Conservation (phyloP, 2,797 vertebrate genomes). For the Spinibarbus caldwelli region DNA sequence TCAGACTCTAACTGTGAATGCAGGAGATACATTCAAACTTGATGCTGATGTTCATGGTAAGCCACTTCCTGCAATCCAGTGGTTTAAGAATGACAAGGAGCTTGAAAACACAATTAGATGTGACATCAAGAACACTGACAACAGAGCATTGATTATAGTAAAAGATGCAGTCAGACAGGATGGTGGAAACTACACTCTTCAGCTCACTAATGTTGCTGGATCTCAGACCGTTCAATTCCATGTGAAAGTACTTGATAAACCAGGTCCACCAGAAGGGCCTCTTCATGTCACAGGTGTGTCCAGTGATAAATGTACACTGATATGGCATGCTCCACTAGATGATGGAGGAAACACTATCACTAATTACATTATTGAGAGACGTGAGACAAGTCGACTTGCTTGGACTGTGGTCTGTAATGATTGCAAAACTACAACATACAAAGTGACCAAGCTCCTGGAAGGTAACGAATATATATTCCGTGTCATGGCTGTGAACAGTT, state of each 20-base stretch:
- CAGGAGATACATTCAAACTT: conserved; percentile 92
- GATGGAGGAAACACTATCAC: conserved; percentile 93
- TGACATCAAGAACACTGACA: conserved; percentile 93
- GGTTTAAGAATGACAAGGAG: conserved; percentile 92
- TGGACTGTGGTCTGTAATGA: conserved; percentile 92
- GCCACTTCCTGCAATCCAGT: conserved; percentile 90
- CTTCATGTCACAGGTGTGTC: conserved; percentile 90
- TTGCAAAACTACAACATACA: conserved; percentile 85
- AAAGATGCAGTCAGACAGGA: conserved; percentile 93
- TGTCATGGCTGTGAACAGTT: conserved; percentile 94
- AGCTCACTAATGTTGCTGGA: conserved; percentile 90
- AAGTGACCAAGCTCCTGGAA: conserved; percentile 95
- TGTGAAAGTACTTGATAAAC: conserved; percentile 91
- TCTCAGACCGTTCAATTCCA: conserved; percentile 89
- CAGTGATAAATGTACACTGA: conserved; percentile 90
- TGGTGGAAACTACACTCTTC: conserved; percentile 89
- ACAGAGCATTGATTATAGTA: conserved; percentile 87
- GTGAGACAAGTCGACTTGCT: conserved; percentile 95
- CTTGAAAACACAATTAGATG: conserved; percentile 90
- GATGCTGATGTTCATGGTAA: conserved; percentile 95
- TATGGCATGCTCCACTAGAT: conserved; percentile 90
- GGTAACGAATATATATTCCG: conserved; percentile 97
- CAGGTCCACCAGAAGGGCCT: conserved; percentile 89
- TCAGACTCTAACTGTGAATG: conserved; percentile 89
- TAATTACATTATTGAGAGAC: conserved; percentile 94